phyloP scores from a whole-genome alignment of 2,113 vertebrate species.

The Phyllostomus discolor region DNA sequence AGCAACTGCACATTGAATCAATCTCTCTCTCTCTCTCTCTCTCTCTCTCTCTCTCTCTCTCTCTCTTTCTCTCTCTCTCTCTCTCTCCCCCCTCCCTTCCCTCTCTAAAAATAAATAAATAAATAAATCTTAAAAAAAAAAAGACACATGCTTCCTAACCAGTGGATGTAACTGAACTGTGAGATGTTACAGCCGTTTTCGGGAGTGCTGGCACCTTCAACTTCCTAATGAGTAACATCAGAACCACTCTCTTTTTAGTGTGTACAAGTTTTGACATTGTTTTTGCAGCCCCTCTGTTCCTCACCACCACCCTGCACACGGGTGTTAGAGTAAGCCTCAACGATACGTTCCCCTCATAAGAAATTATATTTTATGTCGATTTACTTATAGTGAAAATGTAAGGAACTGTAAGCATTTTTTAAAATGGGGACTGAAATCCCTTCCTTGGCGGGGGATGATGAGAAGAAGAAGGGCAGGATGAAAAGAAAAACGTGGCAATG shows the following conservation, averaged over 20 bases:
- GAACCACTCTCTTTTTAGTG: background rate
- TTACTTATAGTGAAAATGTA: background rate
- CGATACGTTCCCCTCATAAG: background rate
- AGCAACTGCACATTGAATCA: too few species aligned
- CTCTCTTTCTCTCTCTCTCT: too few species aligned
- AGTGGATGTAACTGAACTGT: background rate
- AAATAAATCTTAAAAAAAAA: too few species aligned
- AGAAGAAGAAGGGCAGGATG: background rate
- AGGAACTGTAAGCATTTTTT: background rate
- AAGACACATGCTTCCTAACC: background rate
- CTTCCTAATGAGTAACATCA: background rate
- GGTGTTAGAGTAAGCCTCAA: background rate
- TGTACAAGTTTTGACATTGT: background rate
- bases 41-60: too few species aligned
- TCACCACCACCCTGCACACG: background rate
- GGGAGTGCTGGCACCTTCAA: background rate
- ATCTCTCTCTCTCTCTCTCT: too few species aligned
- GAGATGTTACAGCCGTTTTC: background rate
- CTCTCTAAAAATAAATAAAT: too few species aligned
- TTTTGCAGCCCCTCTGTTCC: background rate
- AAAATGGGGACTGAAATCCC: background rate
- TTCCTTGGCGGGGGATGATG: background rate
- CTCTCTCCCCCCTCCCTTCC: too few species aligned
- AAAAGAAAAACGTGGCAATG: background rate
- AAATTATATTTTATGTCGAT: background rate